Evolutionary conservation across 2,888 invertebrate species (phyloP).

Genomic region (Himalopsyche anomala): DNA sequence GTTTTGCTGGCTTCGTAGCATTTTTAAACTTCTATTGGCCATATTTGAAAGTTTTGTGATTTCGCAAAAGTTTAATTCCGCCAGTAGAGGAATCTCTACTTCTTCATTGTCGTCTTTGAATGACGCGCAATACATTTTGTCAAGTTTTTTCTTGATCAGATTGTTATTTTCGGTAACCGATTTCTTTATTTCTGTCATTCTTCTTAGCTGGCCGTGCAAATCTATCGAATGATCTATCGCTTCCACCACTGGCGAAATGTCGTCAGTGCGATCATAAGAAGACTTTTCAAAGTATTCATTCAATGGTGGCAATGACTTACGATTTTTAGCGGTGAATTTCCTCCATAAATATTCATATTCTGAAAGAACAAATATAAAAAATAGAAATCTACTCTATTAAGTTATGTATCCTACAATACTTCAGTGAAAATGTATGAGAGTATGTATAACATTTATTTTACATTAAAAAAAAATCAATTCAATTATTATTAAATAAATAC

Average conservation of each 20-base stretch:
- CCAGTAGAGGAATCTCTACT: conserved; percentile 71
- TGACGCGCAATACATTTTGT: conserved; percentile 66
- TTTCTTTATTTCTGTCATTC: conserved; percentile 74
- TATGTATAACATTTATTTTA: no score
- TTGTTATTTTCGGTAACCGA: conserved; percentile 74
- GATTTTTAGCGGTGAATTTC: conserved; percentile 80
- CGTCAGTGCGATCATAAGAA: neutral
- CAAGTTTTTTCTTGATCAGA: conserved; percentile 73
- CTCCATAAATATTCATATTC: conserved; percentile 81
- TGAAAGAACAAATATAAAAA: conserved; percentile 69
- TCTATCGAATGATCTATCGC: conserved; percentile 68
- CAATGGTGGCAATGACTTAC: conserved; percentile 74
- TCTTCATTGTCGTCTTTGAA: conserved; percentile 55
- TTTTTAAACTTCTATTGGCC: conserved; percentile 74
- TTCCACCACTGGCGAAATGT: conserved; percentile 52
- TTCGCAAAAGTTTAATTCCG: conserved; percentile 75
- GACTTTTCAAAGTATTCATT: conserved; percentile 73
- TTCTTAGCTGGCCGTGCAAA: conserved; percentile 70
- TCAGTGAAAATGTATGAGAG: no score
- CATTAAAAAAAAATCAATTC: no score
- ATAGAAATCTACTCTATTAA: neutral
- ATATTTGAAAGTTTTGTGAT: conserved; percentile 74
- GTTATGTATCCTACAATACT: no score
- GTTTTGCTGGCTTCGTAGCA: conserved; percentile 67
- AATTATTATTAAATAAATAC: no score